Evolutionary conservation across 2,888 invertebrate genomes (phyloP).

Genomic region (Patella caerulea): DNA sequence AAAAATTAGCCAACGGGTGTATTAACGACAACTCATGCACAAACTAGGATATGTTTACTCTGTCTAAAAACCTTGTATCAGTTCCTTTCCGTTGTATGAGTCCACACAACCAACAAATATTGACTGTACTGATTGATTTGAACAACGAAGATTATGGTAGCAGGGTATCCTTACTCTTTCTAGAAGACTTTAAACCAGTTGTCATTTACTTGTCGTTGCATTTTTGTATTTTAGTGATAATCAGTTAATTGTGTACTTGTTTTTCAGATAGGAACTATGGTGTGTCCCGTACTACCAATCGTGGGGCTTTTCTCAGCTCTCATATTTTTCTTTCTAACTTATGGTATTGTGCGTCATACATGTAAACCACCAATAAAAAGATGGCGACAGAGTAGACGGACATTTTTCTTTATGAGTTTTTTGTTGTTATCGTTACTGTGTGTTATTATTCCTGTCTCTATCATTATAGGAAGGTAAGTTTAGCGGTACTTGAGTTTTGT

Average conservation of each 20-base stretch:
- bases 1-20: no score
- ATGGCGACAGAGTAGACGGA: constrained; percentile 58
- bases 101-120: no score
- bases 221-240: background rate
- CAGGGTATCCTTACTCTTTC: no score
- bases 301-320: constrained; percentile 48
- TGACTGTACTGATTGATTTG: background rate
- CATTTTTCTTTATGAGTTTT: constrained; percentile 50
- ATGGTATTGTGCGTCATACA: constrained; percentile 43
- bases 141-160: background rate
- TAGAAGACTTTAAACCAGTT: background rate
- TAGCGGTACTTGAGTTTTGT: background rate
- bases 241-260: background rate
- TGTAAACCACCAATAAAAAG: constrained; percentile 57
- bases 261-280: constrained; percentile 54
- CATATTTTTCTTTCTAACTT: constrained; percentile 51
- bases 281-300: constrained; percentile 55
- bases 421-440: constrained; percentile 46
- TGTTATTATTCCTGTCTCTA: constrained; percentile 45
- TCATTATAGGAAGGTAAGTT: constrained; percentile 54
- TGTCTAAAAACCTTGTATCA: no score
- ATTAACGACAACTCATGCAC: no score
- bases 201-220: background rate
- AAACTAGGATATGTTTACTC: no score
- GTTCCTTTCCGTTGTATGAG: no score